phyloP scores from a whole-genome alignment of 2,113 vertebrate genomes.

The Numenius arquata region DNA sequence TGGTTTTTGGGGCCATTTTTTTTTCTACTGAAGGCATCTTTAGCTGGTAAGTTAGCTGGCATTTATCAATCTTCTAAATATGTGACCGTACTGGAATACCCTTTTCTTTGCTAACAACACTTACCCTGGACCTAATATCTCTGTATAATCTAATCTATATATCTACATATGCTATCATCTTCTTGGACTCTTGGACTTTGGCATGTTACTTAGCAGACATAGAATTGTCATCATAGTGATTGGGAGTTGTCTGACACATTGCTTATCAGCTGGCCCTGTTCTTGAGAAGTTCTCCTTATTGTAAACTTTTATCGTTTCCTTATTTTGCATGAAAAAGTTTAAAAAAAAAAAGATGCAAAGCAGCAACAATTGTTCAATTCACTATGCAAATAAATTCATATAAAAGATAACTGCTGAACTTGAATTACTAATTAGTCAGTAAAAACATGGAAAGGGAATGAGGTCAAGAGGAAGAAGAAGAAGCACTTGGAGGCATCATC shows the following conservation, averaged over 20 bases:
- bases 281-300: neutral
- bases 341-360: no score
- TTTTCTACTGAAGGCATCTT: neutral
- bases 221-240: neutral
- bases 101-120: neutral
- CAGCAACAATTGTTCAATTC: neutral
- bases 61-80: neutral
- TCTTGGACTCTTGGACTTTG: neutral
- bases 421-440: neutral
- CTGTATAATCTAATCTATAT: neutral
- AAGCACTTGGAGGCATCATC: neutral
- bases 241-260: neutral
- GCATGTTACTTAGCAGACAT: neutral
- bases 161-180: neutral
- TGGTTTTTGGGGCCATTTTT: neutral
- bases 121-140: neutral
- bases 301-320: neutral
- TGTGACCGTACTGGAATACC: neutral
- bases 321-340: neutral
- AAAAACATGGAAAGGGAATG: neutral
- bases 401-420: neutral
- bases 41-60: neutral
- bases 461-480: neutral
- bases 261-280: neutral
- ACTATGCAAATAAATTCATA: neutral